These are phyloP conservation scores for Paramormyrops kingsleyae DNA, from an alignment of 2,113 vertebrate species.

Conservation along the genomic window DNA sequence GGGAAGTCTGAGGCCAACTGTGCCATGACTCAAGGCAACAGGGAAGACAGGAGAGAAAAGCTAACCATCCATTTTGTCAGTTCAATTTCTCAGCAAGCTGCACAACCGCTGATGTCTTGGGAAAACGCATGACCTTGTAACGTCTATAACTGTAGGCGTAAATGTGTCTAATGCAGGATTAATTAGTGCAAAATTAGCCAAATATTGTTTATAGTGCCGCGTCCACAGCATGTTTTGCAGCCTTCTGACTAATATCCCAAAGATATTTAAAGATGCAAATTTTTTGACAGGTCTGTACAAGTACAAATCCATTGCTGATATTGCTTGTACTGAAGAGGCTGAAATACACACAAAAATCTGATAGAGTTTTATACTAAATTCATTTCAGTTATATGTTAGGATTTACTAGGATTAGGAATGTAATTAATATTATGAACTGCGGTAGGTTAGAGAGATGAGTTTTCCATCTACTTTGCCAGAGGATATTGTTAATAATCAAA, in stretches of 20 bases:
- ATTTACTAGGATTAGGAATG: neutral
- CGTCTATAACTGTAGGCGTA: neutral
- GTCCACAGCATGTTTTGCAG: neutral
- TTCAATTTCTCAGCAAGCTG: neutral
- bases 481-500: neutral
- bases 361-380: neutral
- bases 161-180: conserved; percentile 13
- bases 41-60: neutral
- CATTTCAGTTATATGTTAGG: neutral
- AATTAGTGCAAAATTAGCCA: neutral
- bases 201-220: neutral
- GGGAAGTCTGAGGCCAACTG: neutral
- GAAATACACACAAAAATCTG: neutral
- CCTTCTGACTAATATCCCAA: neutral
- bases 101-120: neutral
- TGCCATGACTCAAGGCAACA: neutral
- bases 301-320: neutral
- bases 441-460: neutral
- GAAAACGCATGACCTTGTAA: conserved; percentile 2
- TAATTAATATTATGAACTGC: neutral
- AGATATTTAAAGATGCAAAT: conserved; percentile 1
- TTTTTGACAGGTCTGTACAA: conserved; percentile 8
- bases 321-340: neutral
- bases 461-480: neutral
- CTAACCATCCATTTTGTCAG: neutral